A percentile compares a stretch with the other conserved stretches of the same genome.
These are phyloP conservation scores for Drosophila monieri DNA, from an alignment of 2,888 invertebrate species.

Conservation along the genomic window DNA sequence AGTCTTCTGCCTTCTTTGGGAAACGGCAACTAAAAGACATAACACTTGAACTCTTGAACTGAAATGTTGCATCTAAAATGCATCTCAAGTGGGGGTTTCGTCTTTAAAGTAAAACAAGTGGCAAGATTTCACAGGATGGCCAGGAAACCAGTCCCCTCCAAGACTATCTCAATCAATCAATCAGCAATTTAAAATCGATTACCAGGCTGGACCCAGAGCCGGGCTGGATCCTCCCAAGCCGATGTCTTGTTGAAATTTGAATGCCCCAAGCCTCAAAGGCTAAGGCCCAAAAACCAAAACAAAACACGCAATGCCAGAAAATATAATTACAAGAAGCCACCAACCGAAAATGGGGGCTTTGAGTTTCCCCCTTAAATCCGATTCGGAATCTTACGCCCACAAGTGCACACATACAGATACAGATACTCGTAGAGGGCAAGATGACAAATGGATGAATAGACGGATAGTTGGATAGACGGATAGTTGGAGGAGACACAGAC, in stretches of 20 bases:
- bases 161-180: constrained; percentile 64
- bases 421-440: constrained; percentile 25
- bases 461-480: constrained; percentile 19
- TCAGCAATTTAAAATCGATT: constrained; percentile 70
- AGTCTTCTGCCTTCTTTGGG: constrained; percentile 10
- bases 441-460: constrained; percentile 58
- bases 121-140: constrained; percentile 19
- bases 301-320: constrained; percentile 45
- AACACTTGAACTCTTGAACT: constrained; percentile 13
- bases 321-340: constrained; percentile 34
- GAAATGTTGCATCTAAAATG: constrained; percentile 12
- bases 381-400: constrained; percentile 51
- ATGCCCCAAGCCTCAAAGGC: constrained; percentile 47
- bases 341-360: constrained; percentile 27
- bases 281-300: not conserved
- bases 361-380: constrained; percentile 17
- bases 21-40: constrained; percentile 8
- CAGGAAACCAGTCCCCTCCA: constrained; percentile 11
- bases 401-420: not conserved
- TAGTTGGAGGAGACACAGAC: constrained; percentile 1
- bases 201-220: constrained; percentile 13
- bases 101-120: constrained; percentile 21
- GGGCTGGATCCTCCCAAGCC: constrained; percentile 41
- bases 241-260: constrained; percentile 64
- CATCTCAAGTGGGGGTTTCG: constrained; percentile 23